Evolutionary conservation across 2,888 invertebrate species (phyloP), one percentile per base, ranked within the genome.

Genomic region (Venusia cambrica): DNA sequence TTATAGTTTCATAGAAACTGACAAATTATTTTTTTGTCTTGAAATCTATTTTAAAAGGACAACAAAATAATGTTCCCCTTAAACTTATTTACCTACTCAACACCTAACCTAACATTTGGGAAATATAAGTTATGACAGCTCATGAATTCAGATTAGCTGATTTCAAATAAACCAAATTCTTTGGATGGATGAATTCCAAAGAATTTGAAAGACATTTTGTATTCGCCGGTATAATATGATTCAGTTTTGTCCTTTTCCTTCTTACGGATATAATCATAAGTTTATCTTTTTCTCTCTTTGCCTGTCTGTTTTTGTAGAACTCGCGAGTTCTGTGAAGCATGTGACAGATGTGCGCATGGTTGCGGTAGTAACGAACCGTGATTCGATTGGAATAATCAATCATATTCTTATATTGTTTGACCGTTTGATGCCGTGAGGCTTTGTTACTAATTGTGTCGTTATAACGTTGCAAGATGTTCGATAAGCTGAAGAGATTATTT

Each of bases 301-400:
- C 66, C 60, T 67, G 76, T 79, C 79, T 58, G 73, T 83, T 84
- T 84, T 84, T 81, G 76, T 85, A 54, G 69, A 75, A 61, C 71
- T 81, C 79, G 74, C 61, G 76, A 76, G 80, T 73, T 81, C 75
- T 54, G 51, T 75, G 75, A 66, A 80, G 65, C 84, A 77, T 84
- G 70, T 73, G 83, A 84, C 85, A 84, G 84, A 83, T 84, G 85
- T 70, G 81, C 79, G 84, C 84, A 69, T 78, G 80, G 74, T 59
- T 78, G 83, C 69, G 76, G 76, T 66, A 67, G 61, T 80, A 85
- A 84, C 84, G 81, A 84, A 79, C 73, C 85, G 67, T 79, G 73
- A 68, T 73, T 73, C 69, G 70, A 80, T 80, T 69, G 72, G 73
- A 73, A 81, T 81, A 81, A 84, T 84, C 85, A 84, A 84, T 85